Percentiles rank a stretch among this genome's conserved stretches.
Evolutionary conservation across 2,888 invertebrate species (phyloP).

Genomic region (Tachina lurida): DNA sequence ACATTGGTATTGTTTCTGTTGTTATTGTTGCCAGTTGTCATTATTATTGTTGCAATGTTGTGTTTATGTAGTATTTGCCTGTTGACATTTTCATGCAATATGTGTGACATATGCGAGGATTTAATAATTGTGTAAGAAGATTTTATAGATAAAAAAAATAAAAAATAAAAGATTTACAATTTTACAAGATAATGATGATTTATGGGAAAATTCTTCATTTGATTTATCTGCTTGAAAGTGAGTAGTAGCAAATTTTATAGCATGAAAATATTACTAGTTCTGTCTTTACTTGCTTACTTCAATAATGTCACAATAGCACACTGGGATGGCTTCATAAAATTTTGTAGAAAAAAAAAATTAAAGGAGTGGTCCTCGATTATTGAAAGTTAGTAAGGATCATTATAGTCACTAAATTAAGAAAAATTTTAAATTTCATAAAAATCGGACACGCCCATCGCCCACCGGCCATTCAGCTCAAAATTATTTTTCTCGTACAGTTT

Average conservation of each 20-base stretch:
- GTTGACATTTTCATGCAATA: slow-evolving; percentile 71
- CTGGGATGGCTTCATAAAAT: too few species aligned
- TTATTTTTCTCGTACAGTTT: too few species aligned
- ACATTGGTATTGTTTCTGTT: slow-evolving; percentile 12
- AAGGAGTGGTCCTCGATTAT: too few species aligned
- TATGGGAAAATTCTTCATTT: slow-evolving; percentile 31
- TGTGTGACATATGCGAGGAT: slow-evolving; percentile 63
- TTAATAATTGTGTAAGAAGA: slow-evolving; percentile 51
- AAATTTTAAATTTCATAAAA: too few species aligned
- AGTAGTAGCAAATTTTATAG: not conserved
- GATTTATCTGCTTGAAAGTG: not conserved
- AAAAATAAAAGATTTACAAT: slow-evolving; percentile 4
- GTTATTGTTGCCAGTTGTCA: slow-evolving; percentile 54
- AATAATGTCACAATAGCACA: too few species aligned
- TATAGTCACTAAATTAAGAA: too few species aligned
- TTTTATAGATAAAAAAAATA: slow-evolving; percentile 9
- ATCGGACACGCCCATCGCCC: too few species aligned
- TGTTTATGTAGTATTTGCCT: slow-evolving; percentile 43
- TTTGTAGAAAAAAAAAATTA: too few species aligned
- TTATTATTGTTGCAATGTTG: slow-evolving; percentile 58
- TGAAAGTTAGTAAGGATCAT: too few species aligned
- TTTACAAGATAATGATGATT: slow-evolving; percentile 42
- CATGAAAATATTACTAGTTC: not conserved
- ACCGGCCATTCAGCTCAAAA: too few species aligned
- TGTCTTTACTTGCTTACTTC: too few species aligned